phyloP scores from a whole-genome alignment of 2,797 vertebrate genomes.

The Furcifer pardalis region DNA sequence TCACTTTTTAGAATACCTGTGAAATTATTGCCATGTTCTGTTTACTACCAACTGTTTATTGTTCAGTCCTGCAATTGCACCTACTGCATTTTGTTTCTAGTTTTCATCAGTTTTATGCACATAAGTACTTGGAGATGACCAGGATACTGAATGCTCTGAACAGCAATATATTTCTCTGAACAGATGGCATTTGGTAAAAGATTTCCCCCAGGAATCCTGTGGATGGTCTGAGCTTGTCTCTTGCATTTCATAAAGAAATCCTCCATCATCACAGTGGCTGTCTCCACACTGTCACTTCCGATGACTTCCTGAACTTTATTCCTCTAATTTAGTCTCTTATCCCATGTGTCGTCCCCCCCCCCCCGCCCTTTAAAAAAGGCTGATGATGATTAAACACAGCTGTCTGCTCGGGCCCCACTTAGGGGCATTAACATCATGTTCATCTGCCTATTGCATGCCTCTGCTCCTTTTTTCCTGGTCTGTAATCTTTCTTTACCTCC shows the following conservation, averaged over 20 bases:
- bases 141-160: neutral
- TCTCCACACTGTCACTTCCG: neutral
- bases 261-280: neutral
- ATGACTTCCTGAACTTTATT: neutral
- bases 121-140: neutral
- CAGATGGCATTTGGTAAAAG: slow-evolving; percentile 8
- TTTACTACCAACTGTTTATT: neutral
- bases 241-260: neutral
- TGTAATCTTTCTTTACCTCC: slow-evolving; percentile 22
- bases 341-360: no score
- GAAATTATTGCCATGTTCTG: no score
- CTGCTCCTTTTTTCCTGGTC: slow-evolving; percentile 24
- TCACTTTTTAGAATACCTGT: neutral
- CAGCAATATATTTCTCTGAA: neutral
- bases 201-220: neutral
- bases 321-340: neutral
- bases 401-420: neutral
- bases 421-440: slow-evolving; percentile 16
- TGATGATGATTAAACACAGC: slow-evolving; percentile 17
- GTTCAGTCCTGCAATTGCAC: no score
- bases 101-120: neutral
- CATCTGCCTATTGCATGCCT: slow-evolving; percentile 4
- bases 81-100: neutral
- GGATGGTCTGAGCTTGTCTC: neutral
- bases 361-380: neutral